A percentile compares a stretch with the other conserved stretches of the same genome.
Evolutionary conservation across 2,113 vertebrate species (phyloP).

Genomic region (Channa maculata): DNA sequence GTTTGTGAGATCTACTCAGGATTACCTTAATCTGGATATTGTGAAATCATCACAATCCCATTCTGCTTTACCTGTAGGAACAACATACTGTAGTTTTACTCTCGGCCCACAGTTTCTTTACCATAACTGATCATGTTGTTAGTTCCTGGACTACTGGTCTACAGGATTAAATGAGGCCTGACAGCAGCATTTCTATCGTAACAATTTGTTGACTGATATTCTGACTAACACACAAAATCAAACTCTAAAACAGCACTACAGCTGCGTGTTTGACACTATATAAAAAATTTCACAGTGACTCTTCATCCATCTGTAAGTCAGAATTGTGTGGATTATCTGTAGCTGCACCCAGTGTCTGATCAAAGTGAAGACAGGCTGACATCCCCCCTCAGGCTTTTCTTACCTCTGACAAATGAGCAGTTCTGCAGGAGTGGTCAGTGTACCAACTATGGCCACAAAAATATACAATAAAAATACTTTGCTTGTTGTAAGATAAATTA

Average conservation of each 20-base stretch:
- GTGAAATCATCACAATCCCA: no score
- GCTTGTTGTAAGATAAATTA: background rate
- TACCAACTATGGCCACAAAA: conserved; percentile 10
- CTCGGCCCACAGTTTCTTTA: no score
- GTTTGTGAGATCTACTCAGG: no score
- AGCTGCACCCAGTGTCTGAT: conserved; percentile 39
- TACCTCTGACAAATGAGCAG: conserved; percentile 75
- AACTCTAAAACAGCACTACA: background rate
- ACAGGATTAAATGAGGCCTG: background rate
- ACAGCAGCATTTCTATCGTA: background rate
- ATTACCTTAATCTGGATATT: no score
- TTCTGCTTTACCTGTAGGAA: no score
- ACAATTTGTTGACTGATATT: conserved; percentile 9
- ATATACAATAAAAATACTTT: no score
- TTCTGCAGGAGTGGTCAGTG: conserved; percentile 49
- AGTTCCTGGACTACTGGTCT: background rate
- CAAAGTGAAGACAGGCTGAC: conserved; percentile 19
- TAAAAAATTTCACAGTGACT: conserved; percentile 35
- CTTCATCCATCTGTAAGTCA: conserved; percentile 41
- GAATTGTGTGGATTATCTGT: conserved; percentile 57
- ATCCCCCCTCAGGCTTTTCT: conserved; percentile 33
- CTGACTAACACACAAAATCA: background rate
- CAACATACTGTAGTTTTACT: no score
- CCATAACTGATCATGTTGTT: no score
- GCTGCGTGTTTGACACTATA: conserved; percentile 22